Base-by-base conservation (phyloP, 2,797 vertebrate species). In the Ctenopoma kingsleyae region DNA sequence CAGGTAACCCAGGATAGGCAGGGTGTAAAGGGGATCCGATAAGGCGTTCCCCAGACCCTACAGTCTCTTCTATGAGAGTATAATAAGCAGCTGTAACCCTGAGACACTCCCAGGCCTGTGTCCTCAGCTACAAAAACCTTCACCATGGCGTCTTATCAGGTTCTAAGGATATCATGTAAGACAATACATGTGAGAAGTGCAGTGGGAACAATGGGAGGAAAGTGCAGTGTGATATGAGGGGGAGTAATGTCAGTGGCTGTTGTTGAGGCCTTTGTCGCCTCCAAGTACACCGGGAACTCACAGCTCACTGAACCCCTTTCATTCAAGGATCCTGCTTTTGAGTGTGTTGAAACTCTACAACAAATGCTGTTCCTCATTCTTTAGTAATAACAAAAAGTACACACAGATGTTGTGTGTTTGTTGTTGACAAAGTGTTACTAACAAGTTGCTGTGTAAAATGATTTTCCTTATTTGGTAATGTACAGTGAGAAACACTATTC, bases 131-230 rank as follows among this genome's bases (percentile, higher is more conserved):
- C 87, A 84, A 87, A 89, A 91, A 87, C 80, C 64, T 83, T 82
- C 84, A 59, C 40, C 51, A 17, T n/a, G 79, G 62, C 56, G 58
- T 92, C 86, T 93, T 94, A 92, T 93, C 90, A 53, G 79, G 90
- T 93, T 94, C 90, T 94, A 93, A 90, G 91, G 80, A 92, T 87
- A 90, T 88, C 76, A 66, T 90, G 94, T 93, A 95, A 94, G 92
- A 92, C 93, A 94, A 95, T 94, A 94, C 94, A 95, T 93, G 92
- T 93, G 94, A 94, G 94, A 94, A 93, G 88, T 90, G 78, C 87
- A 84, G 78, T 27, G 51, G 70, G 81, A 88, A 92, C 86, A 90
- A 92, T 88, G 65, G 72, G 85, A 88, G 83, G 88, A 91, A 92
- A 89, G 88, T 89, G 84, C 87, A 88, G 85, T 61, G 85, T 87